These are phyloP conservation scores for Hyperoodon ampullatus DNA, from an alignment of 2,113 vertebrate genomes.

Conservation along the genomic window DNA sequence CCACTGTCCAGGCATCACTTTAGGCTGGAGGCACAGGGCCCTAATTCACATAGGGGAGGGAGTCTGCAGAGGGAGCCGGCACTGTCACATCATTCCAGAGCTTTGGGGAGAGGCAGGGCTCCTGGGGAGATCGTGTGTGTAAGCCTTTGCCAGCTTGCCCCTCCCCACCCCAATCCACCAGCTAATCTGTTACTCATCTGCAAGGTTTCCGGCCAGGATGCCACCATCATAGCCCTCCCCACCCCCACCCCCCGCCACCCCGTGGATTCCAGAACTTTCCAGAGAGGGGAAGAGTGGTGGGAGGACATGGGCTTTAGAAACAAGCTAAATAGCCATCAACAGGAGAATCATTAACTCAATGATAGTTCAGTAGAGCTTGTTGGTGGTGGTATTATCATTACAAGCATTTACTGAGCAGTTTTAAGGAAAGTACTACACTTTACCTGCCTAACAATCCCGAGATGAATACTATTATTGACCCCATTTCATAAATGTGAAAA, in stretches of 20 bases:
- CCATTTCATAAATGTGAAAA: background rate
- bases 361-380: background rate
- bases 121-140: no score
- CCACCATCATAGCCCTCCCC: background rate
- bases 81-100: background rate
- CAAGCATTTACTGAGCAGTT: background rate
- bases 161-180: background rate
- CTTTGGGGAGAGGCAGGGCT: fast-evolving
- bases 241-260: background rate
- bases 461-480: background rate
- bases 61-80: background rate
- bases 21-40: no score
- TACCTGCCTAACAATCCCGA: background rate
- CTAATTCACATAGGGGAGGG: background rate
- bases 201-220: background rate
- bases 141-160: background rate
- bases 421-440: background rate
- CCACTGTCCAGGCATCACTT: background rate
- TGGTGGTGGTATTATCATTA: background rate
- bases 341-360: background rate
- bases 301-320: background rate
- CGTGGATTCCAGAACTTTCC: background rate
- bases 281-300: background rate
- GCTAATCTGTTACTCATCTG: background rate
- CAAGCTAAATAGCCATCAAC: background rate